Evolutionary conservation across 2,797 vertebrate species (phyloP).

Genomic region (Acanthurus leucopareius): DNA sequence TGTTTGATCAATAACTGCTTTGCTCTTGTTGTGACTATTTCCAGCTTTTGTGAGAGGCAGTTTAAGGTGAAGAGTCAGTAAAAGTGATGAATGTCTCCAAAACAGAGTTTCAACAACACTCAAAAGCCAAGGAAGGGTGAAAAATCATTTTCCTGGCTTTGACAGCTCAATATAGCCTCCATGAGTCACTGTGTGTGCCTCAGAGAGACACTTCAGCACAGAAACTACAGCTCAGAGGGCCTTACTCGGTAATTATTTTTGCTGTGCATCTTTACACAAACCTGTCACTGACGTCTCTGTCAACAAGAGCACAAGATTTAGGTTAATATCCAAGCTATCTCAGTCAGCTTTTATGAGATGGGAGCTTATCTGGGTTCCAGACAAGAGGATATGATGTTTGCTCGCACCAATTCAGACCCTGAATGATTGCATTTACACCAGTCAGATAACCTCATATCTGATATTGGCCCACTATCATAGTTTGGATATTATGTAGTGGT

Average conservation of each 20-base stretch:
- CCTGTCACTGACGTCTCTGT: neutral
- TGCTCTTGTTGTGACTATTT: neutral
- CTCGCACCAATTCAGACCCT: neutral
- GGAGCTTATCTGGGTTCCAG: constrained; percentile 30
- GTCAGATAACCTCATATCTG: neutral
- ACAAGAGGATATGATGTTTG: constrained; percentile 23
- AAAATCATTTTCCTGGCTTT: constrained; percentile 18
- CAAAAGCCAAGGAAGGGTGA: constrained; percentile 17
- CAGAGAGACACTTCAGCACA: neutral
- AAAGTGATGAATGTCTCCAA: neutral
- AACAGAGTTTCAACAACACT: constrained; percentile 1
- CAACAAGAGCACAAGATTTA: constrained; percentile 7
- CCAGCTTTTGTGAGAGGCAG: neutral
- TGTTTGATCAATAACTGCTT: neutral
- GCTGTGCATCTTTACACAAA: neutral
- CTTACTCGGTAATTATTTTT: neutral
- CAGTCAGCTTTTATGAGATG: constrained; percentile 33
- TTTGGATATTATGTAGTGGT: neutral
- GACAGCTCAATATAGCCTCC: neutral
- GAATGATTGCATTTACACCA: constrained; percentile 6
- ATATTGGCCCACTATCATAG: constrained; percentile 25
- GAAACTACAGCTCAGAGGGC: neutral
- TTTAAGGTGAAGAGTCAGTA: neutral
- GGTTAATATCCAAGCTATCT: constrained; percentile 1
- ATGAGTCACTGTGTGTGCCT: constrained; percentile 14